Evolutionary conservation across 2,113 vertebrate genomes (phyloP).

Genomic region (Notothenia coriiceps): DNA sequence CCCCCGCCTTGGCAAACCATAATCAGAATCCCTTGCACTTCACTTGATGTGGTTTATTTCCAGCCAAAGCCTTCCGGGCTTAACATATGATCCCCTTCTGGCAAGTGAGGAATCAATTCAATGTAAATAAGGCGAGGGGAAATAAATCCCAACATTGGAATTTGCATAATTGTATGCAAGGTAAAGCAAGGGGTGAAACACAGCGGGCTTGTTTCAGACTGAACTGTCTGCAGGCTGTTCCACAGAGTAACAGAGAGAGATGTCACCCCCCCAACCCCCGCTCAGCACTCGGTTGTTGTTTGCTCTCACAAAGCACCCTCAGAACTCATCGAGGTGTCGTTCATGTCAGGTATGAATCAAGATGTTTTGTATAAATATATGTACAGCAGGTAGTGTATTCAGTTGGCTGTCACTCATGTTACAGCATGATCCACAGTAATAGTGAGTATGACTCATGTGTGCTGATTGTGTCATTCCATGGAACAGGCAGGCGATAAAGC

Average conservation of each 20-base stretch:
- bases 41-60: conserved; percentile 58
- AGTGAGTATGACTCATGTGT: neutral
- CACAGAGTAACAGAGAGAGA: conserved; percentile 24
- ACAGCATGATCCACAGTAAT: conserved; percentile 7
- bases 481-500: neutral
- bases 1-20: conserved; percentile 29
- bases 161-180: conserved; percentile 40
- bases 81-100: conserved; percentile 56
- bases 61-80: conserved; percentile 43
- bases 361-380: conserved; percentile 31
- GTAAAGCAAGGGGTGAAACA: conserved; percentile 29
- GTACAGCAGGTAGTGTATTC: neutral
- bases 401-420: neutral
- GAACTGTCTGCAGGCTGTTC: conserved; percentile 15
- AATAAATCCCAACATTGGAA: conserved; percentile 36
- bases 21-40: conserved; percentile 59
- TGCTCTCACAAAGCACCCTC: conserved; percentile 11
- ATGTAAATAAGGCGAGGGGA: conserved; percentile 52
- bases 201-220: conserved; percentile 32
- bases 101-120: conserved; percentile 64
- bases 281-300: conserved; percentile 6
- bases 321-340: conserved; percentile 20
- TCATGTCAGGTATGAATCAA: conserved; percentile 24
- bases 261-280: neutral
- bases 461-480: neutral